These are phyloP conservation scores for Hirtodrosophila duncani DNA, from an alignment of 2,888 invertebrate species.

Conservation along the genomic window DNA sequence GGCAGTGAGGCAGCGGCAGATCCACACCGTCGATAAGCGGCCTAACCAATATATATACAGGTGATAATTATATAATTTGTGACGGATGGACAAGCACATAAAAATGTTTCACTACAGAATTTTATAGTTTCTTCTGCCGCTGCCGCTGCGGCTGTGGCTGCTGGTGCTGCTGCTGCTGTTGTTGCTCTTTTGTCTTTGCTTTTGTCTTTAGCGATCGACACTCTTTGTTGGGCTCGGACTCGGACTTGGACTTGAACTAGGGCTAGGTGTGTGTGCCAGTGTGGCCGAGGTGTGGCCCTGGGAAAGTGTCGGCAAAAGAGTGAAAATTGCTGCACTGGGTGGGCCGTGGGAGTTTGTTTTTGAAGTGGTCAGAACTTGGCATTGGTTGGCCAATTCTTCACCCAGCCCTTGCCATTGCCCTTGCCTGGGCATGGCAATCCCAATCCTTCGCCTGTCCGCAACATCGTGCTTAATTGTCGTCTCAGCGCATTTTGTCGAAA, in stretches of 20 bases:
- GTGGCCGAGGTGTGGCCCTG: constrained; percentile 25
- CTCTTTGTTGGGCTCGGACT: constrained; percentile 47
- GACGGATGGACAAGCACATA: constrained; percentile 74
- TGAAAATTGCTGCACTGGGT: constrained; percentile 69
- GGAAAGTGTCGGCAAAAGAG: constrained; percentile 57
- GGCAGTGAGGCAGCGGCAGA: constrained; percentile 46
- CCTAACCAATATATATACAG: constrained; percentile 68
- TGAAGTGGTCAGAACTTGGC: not conserved
- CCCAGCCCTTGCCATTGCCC: no score
- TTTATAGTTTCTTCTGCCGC: constrained; percentile 48
- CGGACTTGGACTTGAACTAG: constrained; percentile 26
- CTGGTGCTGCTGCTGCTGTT: constrained; percentile 13
- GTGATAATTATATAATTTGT: constrained; percentile 77
- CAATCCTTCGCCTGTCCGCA: not conserved
- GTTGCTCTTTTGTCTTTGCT: constrained; percentile 50
- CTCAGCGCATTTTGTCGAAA: constrained; percentile 65
- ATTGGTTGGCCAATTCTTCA: no score
- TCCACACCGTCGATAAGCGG: constrained; percentile 70
- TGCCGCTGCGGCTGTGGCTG: constrained; percentile 17
- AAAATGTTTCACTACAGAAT: constrained; percentile 69
- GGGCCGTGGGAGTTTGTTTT: constrained; percentile 62
- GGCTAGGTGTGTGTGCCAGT: constrained; percentile 54
- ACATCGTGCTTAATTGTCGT: constrained; percentile 77
- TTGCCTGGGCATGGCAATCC: no score
- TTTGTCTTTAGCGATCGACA: constrained; percentile 37